Percentiles rank a stretch among this genome's conserved stretches.
These are phyloP conservation scores for Thera obeliscata DNA, from an alignment of 2,888 invertebrate genomes.

Conservation along the genomic window DNA sequence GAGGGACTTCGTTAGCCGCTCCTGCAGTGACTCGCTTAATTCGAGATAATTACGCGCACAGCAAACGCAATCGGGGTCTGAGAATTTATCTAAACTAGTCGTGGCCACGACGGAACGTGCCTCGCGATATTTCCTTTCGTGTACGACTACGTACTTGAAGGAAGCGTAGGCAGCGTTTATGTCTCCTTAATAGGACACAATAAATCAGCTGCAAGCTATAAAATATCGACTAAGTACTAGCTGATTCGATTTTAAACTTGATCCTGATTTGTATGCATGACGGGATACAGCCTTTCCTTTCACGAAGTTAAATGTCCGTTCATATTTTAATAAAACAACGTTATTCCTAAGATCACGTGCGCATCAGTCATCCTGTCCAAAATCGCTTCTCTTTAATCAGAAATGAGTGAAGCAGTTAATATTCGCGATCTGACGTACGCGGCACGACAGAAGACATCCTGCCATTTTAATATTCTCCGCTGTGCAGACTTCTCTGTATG, in stretches of 20 bases:
- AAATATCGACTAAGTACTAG: conserved; percentile 63
- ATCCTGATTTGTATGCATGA: conserved; percentile 73
- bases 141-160: conserved; percentile 48
- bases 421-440: conserved; percentile 66
- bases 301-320: conserved; percentile 78
- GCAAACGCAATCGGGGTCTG: conserved; percentile 68
- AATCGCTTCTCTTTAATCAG: conserved; percentile 77
- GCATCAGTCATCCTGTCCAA: conserved; percentile 76
- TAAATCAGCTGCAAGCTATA: conserved; percentile 65
- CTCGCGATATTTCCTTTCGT: conserved; percentile 51
- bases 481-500: conserved; percentile 68
- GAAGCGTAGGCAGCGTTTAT: conserved; percentile 60
- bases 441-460: conserved; percentile 63
- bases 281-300: conserved; percentile 70
- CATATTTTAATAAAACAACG: conserved; percentile 72
- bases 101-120: conserved; percentile 48
- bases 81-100: conserved; percentile 68
- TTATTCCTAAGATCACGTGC: conserved; percentile 73
- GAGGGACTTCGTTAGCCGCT: conserved; percentile 72
- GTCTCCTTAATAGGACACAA: conserved; percentile 57
- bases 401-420: conserved; percentile 69
- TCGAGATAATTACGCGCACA: conserved; percentile 77
- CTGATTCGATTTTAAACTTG: conserved; percentile 71
- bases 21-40: conserved; percentile 78
- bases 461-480: conserved; percentile 74